Evolutionary conservation across 2,888 invertebrate genomes (phyloP).

Genomic region (Galeopsomyia nigrocyanea): DNA sequence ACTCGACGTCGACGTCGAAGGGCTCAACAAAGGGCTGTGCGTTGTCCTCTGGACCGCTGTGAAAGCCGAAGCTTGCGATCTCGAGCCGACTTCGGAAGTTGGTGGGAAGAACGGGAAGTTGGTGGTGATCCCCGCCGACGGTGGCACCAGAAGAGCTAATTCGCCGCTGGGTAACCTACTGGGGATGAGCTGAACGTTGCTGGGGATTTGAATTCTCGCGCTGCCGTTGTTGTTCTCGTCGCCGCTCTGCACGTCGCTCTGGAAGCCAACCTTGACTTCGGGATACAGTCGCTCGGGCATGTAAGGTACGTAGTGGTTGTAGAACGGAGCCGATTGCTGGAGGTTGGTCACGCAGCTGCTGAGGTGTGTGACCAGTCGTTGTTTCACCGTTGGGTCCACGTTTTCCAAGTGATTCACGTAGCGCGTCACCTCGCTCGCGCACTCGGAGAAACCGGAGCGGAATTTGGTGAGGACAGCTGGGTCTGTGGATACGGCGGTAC

Average conservation of each 20-base stretch:
- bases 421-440: slow-evolving; percentile 85
- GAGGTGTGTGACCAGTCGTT: slow-evolving; percentile 77
- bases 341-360: slow-evolving; percentile 76
- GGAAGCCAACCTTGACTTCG: slow-evolving; percentile 67
- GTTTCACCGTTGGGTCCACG: slow-evolving; percentile 74
- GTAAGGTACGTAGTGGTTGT: slow-evolving; percentile 67
- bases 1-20: slow-evolving; percentile 79
- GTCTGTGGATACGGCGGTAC: slow-evolving; percentile 85
- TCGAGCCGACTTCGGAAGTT: slow-evolving; percentile 55
- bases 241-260: slow-evolving; percentile 59
- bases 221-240: slow-evolving; percentile 72
- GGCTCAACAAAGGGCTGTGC: slow-evolving; percentile 80
- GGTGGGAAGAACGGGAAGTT: slow-evolving; percentile 70
- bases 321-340: slow-evolving; percentile 70
- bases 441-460: slow-evolving; percentile 89
- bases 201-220: slow-evolving; percentile 73
- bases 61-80: slow-evolving; percentile 65
- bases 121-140: slow-evolving; percentile 69
- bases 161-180: slow-evolving; percentile 77
- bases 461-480: slow-evolving; percentile 88
- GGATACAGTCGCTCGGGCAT: slow-evolving; percentile 67
- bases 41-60: slow-evolving; percentile 65
- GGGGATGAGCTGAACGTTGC: slow-evolving; percentile 77
- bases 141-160: slow-evolving; percentile 76
- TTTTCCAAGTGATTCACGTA: slow-evolving; percentile 79